Conservation (phyloP, 2,113 vertebrate genomes). For the Rhipidura dahli region DNA sequence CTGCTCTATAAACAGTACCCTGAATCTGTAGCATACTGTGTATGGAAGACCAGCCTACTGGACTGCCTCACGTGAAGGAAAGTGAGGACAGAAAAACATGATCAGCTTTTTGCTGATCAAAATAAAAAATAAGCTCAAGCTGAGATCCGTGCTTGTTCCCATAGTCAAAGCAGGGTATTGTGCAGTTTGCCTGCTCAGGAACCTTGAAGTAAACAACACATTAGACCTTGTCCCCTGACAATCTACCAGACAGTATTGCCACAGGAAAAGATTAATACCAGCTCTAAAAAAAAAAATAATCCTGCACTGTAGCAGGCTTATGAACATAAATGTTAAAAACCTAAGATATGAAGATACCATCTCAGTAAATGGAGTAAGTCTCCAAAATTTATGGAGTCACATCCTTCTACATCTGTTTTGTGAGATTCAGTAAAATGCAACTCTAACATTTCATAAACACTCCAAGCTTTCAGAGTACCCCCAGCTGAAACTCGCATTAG, state of each 20-base stretch:
- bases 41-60: background rate
- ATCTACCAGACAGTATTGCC: background rate
- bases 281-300: background rate
- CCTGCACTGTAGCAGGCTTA: background rate
- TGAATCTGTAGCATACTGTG: background rate
- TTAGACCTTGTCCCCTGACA: background rate
- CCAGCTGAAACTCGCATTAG: background rate
- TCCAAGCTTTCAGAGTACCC: background rate
- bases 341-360: background rate
- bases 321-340: background rate
- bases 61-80: background rate
- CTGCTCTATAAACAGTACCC: background rate
- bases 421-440: background rate
- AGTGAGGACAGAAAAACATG: background rate
- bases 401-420: slow-evolving; percentile 34
- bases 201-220: background rate
- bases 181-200: background rate
- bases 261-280: background rate
- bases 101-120: background rate
- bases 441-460: slow-evolving; percentile 7
- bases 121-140: background rate
- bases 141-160: background rate
- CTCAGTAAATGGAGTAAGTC: background rate
- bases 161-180: background rate
- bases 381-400: background rate